These are phyloP conservation scores for Peromyscus melanophrys DNA, from an alignment of 2,797 vertebrate genomes.

Conservation along the genomic window DNA sequence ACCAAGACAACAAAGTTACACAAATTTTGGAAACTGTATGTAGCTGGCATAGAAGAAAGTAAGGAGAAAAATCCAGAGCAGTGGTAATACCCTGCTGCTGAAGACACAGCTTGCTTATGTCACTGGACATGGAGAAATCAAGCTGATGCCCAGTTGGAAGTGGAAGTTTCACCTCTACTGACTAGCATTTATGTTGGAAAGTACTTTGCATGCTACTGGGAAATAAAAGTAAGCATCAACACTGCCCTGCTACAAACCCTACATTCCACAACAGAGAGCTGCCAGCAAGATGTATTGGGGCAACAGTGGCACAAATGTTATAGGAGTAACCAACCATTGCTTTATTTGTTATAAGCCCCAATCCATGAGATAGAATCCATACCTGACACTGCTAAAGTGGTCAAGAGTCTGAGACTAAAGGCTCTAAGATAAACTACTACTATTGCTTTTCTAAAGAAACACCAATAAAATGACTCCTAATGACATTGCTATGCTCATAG, in stretches of 20 bases:
- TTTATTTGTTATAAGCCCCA: background rate
- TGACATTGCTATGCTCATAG: too few relatives aligned
- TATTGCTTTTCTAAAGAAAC: too few relatives aligned
- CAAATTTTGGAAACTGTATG: background rate
- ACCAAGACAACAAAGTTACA: background rate
- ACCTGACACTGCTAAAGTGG: background rate
- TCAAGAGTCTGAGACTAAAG: background rate
- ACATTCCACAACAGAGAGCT: background rate
- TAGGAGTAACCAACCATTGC: background rate
- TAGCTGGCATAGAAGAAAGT: background rate
- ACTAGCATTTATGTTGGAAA: background rate
- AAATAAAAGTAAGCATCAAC: background rate
- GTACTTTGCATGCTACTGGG: background rate
- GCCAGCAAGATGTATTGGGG: too few relatives aligned
- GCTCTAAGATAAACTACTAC: too few relatives aligned
- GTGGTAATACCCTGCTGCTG: background rate
- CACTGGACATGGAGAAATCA: background rate
- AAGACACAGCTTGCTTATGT: background rate
- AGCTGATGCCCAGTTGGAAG: background rate
- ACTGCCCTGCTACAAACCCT: background rate
- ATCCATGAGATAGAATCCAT: background rate
- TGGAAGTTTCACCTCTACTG: background rate
- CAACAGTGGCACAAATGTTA: too few relatives aligned
- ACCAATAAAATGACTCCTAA: too few relatives aligned
- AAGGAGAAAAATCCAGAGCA: background rate